Evolutionary conservation across 2,888 invertebrate species (phyloP).

Genomic region (Cheilosia vernalis): DNA sequence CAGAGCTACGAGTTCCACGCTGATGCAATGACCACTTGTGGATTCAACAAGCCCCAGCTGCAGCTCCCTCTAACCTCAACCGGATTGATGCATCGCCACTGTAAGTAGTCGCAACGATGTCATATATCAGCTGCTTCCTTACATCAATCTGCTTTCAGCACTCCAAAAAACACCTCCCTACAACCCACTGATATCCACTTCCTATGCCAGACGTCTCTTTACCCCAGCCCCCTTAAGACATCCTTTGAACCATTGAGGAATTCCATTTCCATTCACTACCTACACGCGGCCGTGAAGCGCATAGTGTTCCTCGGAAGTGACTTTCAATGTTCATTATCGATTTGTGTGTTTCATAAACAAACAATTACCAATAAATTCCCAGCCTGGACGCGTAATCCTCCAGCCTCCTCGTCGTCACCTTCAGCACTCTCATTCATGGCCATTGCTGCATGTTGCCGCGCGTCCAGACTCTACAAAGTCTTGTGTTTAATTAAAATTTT

Average conservation of each 20-base stretch:
- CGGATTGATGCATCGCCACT: no score
- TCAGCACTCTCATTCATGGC: slow-evolving; percentile 35
- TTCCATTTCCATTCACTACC: slow-evolving; percentile 7
- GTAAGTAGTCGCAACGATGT: no score
- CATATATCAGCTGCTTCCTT: no score
- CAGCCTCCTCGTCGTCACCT: slow-evolving; percentile 42
- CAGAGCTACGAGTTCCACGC: no score
- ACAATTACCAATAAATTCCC: slow-evolving; percentile 65
- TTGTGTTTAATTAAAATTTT: slow-evolving; percentile 60
- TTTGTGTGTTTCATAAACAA: slow-evolving; percentile 66
- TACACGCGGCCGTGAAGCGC: slow-evolving; percentile 25
- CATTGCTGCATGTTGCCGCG: slow-evolving; percentile 14
- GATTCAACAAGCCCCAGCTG: no score
- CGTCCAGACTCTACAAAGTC: slow-evolving; percentile 26
- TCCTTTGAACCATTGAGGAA: slow-evolving; percentile 23
- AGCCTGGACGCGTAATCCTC: slow-evolving; percentile 31
- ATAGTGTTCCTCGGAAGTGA: slow-evolving; percentile 68
- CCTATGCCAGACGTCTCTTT: background rate
- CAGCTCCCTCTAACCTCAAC: no score
- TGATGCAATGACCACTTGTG: no score
- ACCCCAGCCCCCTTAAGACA: background rate
- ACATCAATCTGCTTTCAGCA: no score
- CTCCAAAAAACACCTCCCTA: no score
- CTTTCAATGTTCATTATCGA: slow-evolving; percentile 70
- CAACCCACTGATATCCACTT: background rate